These are phyloP conservation scores for Hedychridium roseum DNA, from an alignment of 2,888 invertebrate genomes.

Conservation along the genomic window DNA sequence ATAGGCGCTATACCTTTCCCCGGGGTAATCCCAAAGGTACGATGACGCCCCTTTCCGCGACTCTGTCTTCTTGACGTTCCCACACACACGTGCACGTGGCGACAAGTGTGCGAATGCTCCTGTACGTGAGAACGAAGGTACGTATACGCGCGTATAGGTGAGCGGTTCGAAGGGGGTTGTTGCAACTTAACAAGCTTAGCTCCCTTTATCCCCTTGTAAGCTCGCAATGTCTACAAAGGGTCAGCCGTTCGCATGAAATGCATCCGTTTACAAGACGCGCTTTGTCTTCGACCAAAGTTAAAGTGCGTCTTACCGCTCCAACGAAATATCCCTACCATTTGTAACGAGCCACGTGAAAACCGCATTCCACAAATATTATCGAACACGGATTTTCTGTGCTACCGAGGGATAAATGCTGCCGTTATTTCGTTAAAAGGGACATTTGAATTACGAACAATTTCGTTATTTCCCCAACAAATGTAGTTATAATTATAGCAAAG, in stretches of 20 bases:
- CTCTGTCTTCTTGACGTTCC: constrained; percentile 8
- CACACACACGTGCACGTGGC: constrained; percentile 24
- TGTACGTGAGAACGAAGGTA: not conserved
- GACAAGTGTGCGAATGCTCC: too few relatives aligned
- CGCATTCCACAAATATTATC: too few relatives aligned
- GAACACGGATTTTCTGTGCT: too few relatives aligned
- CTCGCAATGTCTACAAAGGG: constrained; percentile 64
- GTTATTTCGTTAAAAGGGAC: too few relatives aligned
- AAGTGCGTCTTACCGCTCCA: constrained; percentile 25
- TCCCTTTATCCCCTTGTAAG: constrained; percentile 63
- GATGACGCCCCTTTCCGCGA: constrained; percentile 17
- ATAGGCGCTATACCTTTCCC: constrained; percentile 12
- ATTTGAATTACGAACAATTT: too few relatives aligned
- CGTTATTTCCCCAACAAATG: too few relatives aligned
- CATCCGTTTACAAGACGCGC: constrained; percentile 57
- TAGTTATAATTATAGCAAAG: too few relatives aligned
- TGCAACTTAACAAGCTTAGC: constrained; percentile 64
- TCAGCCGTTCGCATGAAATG: constrained; percentile 63
- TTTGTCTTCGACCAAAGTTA: constrained; percentile 44
- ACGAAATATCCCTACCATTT: too few relatives aligned
- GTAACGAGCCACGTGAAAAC: too few relatives aligned
- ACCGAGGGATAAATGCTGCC: too few relatives aligned
- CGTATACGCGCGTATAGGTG: constrained; percentile 1
- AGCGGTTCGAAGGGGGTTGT: constrained; percentile 51
- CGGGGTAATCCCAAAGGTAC: constrained; percentile 23